Conservation (phyloP, 2,113 vertebrate genomes). For the Mustela lutreola region DNA sequence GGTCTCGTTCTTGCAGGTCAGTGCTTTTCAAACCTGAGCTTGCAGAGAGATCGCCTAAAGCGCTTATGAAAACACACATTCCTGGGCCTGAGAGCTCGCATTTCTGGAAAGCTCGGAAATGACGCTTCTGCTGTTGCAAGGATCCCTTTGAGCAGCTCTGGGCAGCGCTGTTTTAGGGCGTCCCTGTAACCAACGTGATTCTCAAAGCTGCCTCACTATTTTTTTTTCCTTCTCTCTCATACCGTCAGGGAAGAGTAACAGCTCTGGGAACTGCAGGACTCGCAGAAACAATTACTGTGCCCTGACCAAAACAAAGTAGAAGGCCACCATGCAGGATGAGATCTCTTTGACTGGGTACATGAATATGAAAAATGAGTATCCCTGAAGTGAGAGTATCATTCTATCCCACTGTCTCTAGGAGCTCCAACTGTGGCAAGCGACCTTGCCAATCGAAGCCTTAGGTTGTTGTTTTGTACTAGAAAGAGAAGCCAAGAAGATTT, state of each 20-base stretch:
- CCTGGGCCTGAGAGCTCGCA: not conserved
- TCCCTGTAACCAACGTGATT: not conserved
- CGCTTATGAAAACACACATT: not conserved
- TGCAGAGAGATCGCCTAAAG: not conserved
- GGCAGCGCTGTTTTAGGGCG: not conserved
- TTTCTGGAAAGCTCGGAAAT: not conserved
- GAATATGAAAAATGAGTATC: not conserved
- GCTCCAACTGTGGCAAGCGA: not conserved
- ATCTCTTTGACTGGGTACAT: not conserved
- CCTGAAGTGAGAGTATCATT: not conserved
- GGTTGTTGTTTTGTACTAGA: not conserved
- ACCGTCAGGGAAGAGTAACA: not conserved
- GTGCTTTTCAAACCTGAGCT: not conserved
- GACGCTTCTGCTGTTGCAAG: not conserved
- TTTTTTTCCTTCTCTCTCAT: not conserved
- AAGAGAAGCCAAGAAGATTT: not conserved
- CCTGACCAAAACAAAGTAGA: too few species aligned
- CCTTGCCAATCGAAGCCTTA: not conserved
- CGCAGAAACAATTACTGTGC: not conserved
- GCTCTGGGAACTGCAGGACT: not conserved
- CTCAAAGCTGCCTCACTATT: not conserved
- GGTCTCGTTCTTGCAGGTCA: not conserved
- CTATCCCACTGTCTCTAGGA: not conserved
- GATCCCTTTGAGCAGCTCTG: not conserved
- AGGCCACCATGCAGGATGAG: too few species aligned